Conservation (phyloP, 1,140 invertebrate species). For the Neotoxoptera formosana region DNA sequence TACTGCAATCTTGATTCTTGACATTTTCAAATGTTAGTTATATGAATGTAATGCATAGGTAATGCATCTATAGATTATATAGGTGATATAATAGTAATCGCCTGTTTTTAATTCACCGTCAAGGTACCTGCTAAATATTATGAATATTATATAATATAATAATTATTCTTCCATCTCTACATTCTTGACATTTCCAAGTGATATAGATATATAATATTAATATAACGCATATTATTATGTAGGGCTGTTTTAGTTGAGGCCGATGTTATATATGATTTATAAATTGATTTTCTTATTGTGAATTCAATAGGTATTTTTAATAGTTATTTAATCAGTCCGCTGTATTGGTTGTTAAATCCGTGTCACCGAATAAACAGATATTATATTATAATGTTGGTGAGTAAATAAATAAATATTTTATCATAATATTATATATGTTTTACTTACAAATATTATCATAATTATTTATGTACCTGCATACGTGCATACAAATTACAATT, state of each 20-base stretch:
- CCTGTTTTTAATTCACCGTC: no score
- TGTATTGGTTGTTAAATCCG: background rate
- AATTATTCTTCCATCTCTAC: no score
- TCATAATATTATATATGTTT: no score
- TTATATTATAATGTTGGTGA: background rate
- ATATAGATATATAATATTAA: background rate
- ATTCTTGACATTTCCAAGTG: no score
- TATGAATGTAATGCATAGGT: no score
- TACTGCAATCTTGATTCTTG: no score
- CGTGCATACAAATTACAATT: background rate
- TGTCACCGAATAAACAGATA: background rate
- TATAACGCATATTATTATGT: background rate
- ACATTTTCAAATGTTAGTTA: no score
- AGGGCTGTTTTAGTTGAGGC: background rate
- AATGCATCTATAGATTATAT: no score
- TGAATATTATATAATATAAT: no score
- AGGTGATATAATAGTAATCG: no score
- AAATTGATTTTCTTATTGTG: background rate
- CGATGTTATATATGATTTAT: background rate
- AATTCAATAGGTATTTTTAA: background rate
- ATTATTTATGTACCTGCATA: background rate
- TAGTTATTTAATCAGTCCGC: background rate
- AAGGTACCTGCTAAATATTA: no score
- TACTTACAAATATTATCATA: background rate
- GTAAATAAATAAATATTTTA: background rate